Conservation (phyloP, 2,113 vertebrate species). For the Eublepharis macularius region DNA sequence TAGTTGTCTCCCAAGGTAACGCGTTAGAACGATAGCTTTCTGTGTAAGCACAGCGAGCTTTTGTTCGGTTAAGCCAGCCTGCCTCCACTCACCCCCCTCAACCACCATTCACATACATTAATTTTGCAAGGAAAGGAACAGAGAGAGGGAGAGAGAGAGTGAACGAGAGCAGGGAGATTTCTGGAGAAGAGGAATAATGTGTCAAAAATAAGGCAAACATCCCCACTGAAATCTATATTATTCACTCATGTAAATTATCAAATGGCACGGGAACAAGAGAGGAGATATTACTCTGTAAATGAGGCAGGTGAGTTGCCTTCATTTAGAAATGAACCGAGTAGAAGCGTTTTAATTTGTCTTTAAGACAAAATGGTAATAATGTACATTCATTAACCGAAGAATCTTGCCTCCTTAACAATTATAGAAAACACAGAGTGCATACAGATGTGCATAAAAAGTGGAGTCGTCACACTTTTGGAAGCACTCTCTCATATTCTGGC, state of each 20-base stretch:
- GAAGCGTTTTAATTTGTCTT: conserved; percentile 16
- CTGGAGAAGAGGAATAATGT: conserved; percentile 37
- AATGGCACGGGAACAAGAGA: conserved; percentile 14
- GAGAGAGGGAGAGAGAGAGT: not conserved
- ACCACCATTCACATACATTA: conserved; percentile 37
- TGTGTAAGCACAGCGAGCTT: conserved; percentile 47
- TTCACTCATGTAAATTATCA: conserved; percentile 44
- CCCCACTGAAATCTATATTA: conserved; percentile 25
- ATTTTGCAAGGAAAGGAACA: conserved; percentile 22
- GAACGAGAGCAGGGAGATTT: conserved; percentile 29
- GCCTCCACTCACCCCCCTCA: not conserved
- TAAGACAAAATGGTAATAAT: not conserved
- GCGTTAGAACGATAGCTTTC: conserved; percentile 51
- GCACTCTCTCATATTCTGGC: not conserved
- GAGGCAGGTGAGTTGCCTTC: conserved; percentile 20
- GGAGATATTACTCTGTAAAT: conserved; percentile 22
- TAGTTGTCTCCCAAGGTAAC: conserved; percentile 61
- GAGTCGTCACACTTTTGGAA: not conserved
- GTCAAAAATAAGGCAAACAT: conserved; percentile 53
- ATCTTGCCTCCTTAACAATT: not conserved
- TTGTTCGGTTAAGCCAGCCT: conserved; percentile 35
- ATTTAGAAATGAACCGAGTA: conserved; percentile 20
- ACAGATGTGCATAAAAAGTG: not conserved
- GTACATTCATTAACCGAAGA: not conserved
- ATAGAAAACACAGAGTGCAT: not conserved